Evolutionary conservation across 1,140 invertebrate species (phyloP), one percentile per base, ranked within the genome.

Genomic region (Phymorhynchus buccinoides): DNA sequence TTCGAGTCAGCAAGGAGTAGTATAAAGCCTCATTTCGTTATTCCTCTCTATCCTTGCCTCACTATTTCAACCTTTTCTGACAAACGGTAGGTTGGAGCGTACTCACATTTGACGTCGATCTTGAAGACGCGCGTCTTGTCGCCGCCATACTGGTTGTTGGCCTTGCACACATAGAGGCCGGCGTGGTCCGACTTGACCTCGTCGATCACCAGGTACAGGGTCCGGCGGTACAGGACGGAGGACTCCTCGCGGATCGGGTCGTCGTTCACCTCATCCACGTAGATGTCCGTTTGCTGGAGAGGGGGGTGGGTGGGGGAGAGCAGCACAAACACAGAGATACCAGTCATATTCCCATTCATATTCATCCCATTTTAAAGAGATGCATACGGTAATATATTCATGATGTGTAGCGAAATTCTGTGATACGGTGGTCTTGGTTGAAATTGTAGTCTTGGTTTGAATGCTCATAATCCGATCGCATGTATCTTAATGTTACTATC

Each of bases 71-170:
- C n/a, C n/a, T n/a, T n/a, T n/a, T n/a, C n/a, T n/a, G n/a, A n/a
- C n/a, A n/a, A n/a, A n/a, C n/a, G n/a, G n/a, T n/a, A n/a, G n/a
- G n/a, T n/a, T n/a, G 39, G 16, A 4, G 7, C 37, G 3, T 39
- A 79, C 77, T 52, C 32, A 79, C 77, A 79, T n/a, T 30, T 4
- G 41, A 79, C 77, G 18, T 52, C 77, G 41, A 79, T 79, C 41
- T 56, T 30, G 41, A 48, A 48, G 27, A 44, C 35, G 27, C 41
- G 41, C 27, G 48, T 44, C 44, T 52, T 35, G 27, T 12, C 32
- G 1, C 27, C 77, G 35, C 7, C 71, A 62, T 62, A 62, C 12
- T 48, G 3, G 42, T 48, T 79, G 27, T 48, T 27, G 9, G 77
- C 77, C 27, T 48, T 79, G n/a, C 77, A 79, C 27, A 79, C 77